phyloP scores from a whole-genome alignment of 2,888 invertebrate genomes.

The Machimus atricapillus region DNA sequence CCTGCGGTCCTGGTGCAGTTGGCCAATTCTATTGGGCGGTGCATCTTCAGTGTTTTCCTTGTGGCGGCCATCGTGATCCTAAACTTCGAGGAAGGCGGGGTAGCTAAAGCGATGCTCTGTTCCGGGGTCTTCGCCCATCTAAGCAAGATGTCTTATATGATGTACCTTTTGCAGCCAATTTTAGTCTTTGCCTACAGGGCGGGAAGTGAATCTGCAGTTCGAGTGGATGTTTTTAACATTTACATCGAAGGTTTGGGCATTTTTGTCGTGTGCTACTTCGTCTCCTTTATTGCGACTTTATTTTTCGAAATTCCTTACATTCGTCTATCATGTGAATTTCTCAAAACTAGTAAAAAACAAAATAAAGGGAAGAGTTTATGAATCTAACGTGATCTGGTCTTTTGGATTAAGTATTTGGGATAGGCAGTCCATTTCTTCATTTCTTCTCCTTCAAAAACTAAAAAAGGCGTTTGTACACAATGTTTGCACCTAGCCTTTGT shows the following conservation, averaged over 20 bases:
- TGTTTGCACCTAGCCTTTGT: no score
- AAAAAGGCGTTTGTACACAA: no score
- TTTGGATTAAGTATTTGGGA: no score
- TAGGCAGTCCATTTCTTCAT: no score
- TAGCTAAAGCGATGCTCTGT: neutral
- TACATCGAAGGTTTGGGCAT: neutral
- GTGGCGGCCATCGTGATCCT: neutral
- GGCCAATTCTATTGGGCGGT: neutral
- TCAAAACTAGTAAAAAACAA: neutral
- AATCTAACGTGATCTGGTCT: no score
- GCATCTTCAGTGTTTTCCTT: neutral
- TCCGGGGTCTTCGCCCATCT: neutral
- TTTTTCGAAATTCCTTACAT: neutral
- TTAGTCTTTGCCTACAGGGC: neutral
- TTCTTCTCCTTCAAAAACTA: no score
- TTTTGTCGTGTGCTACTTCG: neutral
- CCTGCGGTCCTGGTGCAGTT: neutral
- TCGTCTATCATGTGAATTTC: neutral
- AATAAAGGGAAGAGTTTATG: no score
- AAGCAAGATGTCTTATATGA: neutral
- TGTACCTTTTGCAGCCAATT: neutral
- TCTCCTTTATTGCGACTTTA: neutral
- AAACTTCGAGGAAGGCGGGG: neutral
- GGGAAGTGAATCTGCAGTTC: neutral
- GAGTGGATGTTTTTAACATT: neutral